phyloP scores from a whole-genome alignment of 1,140 invertebrate species.

The Halictus rubicundus region DNA sequence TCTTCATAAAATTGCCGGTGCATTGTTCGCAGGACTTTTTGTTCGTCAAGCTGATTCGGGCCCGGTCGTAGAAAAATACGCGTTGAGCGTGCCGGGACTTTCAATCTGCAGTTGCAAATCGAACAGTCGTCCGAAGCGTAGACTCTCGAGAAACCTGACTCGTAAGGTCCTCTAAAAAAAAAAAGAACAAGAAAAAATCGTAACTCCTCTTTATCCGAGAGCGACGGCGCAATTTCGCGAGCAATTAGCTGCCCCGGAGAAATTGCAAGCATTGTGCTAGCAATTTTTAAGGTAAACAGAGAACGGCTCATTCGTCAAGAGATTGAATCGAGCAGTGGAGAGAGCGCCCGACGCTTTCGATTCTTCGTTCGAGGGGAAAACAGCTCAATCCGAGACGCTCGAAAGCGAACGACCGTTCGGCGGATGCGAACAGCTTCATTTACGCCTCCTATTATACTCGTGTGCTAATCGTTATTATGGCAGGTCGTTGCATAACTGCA shows the following conservation, averaged over 20 bases:
- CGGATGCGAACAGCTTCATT: conserved; percentile 37
- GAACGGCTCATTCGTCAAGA: conserved; percentile 35
- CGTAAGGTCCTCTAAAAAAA: conserved; percentile 9
- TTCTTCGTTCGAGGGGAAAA: not conserved
- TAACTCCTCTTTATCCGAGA: conserved; percentile 10
- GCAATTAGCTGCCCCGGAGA: conserved; percentile 45
- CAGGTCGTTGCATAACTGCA: conserved; percentile 71
- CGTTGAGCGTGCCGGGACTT: not conserved
- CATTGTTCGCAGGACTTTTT: not conserved
- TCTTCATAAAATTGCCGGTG: not conserved
- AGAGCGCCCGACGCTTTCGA: not conserved
- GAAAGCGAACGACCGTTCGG: conserved; percentile 4
- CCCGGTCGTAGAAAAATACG: not conserved
- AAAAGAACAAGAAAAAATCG: conserved; percentile 31
- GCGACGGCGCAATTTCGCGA: conserved; percentile 35
- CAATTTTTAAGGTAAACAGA: conserved; percentile 39
- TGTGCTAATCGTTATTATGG: conserved; percentile 72
- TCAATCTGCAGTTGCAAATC: not conserved
- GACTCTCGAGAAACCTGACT: not conserved
- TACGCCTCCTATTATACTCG: conserved; percentile 64
- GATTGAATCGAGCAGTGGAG: conserved; percentile 46
- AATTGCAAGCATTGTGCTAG: conserved; percentile 48
- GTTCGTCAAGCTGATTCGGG: not conserved
- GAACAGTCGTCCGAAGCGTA: not conserved
- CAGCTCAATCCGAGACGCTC: not conserved